phyloP scores from a whole-genome alignment of 2,113 vertebrate species.

The Pristiophorus japonicus region DNA sequence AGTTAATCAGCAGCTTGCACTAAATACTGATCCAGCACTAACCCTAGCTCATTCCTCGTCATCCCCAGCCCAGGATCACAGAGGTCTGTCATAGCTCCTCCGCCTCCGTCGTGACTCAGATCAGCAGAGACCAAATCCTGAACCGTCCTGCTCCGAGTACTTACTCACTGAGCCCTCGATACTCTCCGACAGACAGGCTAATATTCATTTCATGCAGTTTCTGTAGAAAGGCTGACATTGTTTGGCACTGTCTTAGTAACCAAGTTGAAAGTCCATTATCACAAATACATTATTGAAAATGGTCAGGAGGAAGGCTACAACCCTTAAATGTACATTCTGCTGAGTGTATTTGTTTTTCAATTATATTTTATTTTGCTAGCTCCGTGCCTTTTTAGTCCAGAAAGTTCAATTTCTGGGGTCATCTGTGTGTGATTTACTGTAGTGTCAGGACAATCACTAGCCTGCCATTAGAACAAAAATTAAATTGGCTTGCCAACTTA shows the following conservation, averaged over 20 bases:
- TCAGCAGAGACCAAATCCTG: background rate
- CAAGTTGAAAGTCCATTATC: constrained; percentile 27
- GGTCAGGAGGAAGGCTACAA: background rate
- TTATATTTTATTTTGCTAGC: constrained; percentile 30
- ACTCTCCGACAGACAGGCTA: too few species aligned
- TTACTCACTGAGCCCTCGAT: background rate
- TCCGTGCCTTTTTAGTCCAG: background rate
- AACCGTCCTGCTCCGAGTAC: background rate
- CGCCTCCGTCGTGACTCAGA: background rate
- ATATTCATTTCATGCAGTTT: background rate
- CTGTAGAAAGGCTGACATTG: background rate
- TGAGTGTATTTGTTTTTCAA: constrained; percentile 24
- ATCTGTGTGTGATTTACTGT: constrained; percentile 1
- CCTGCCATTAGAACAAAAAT: constrained; percentile 28
- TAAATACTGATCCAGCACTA: background rate
- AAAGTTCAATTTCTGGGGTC: constrained; percentile 34
- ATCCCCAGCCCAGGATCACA: background rate
- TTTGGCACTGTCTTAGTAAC: background rate
- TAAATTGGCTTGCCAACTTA: constrained; percentile 25
- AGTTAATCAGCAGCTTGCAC: background rate
- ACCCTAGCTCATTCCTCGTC: background rate
- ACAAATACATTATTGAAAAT: constrained; percentile 6
- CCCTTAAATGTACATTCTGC: background rate
- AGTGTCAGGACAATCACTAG: constrained; percentile 11
- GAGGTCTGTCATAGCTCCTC: background rate